phyloP scores from a whole-genome alignment of 2,113 vertebrate genomes.

The Buteo buteo region DNA sequence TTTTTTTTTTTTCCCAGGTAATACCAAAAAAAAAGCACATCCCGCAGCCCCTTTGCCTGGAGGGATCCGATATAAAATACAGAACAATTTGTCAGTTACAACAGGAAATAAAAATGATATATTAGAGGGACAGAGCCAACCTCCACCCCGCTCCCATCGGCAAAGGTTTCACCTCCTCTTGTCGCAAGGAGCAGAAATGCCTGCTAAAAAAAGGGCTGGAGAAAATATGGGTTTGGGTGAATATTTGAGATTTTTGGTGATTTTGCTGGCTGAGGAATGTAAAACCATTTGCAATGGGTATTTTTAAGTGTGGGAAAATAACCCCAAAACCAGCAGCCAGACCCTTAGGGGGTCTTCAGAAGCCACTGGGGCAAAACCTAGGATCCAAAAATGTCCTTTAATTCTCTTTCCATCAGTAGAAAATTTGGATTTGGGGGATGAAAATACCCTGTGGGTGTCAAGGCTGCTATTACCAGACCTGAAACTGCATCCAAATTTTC shows the following conservation, averaged over 20 bases:
- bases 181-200: background rate
- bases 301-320: background rate
- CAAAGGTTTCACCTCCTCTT: slow-evolving; percentile 14
- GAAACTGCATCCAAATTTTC: accelerated
- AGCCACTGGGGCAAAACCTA: accelerated
- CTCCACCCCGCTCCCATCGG: background rate
- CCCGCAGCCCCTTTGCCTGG: slow-evolving; percentile 26
- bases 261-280: background rate
- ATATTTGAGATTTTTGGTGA: background rate
- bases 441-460: accelerated
- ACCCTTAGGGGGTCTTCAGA: background rate
- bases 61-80: slow-evolving; percentile 56
- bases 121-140: slow-evolving; percentile 43
- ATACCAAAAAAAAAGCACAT: background rate
- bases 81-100: slow-evolving; percentile 60
- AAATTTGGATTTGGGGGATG: background rate
- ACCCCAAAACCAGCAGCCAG: accelerated
- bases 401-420: background rate
- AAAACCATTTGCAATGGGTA: accelerated
- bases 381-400: background rate
- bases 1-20: background rate
- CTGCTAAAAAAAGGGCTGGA: background rate
- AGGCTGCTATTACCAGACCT: background rate
- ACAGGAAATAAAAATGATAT: slow-evolving; percentile 64
- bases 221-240: background rate